These are phyloP conservation scores for Ferdinandea cuprea DNA, from an alignment of 2,888 invertebrate species.

Conservation along the genomic window DNA sequence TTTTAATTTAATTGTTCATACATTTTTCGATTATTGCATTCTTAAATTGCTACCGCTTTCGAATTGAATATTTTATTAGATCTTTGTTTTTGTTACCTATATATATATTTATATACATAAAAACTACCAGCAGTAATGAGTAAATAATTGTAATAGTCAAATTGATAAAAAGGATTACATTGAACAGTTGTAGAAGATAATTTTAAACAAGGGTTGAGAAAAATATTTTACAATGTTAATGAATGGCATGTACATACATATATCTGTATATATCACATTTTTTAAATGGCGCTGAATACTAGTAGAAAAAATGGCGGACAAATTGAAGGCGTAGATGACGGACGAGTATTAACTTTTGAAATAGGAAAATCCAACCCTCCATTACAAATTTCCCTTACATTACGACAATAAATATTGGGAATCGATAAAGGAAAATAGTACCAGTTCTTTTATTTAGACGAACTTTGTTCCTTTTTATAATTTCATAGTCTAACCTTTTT, in stretches of 20 bases:
- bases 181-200: not conserved
- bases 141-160: conserved; percentile 4
- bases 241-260: conserved; percentile 50
- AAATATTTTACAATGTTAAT: conserved; percentile 17
- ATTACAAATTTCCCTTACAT: too few relatives aligned
- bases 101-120: conserved; percentile 6
- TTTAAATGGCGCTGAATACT: conserved; percentile 52
- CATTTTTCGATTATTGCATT: not conserved
- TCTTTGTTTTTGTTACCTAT: not conserved
- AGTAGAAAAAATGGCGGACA: conserved; percentile 19
- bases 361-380: too few relatives aligned
- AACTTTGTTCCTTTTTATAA: too few relatives aligned
- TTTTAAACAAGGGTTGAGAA: not conserved
- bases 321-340: not conserved
- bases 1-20: not conserved
- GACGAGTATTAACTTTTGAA: too few relatives aligned
- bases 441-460: too few relatives aligned
- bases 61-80: conserved; percentile 2
- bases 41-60: not conserved
- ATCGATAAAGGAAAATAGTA: too few relatives aligned
- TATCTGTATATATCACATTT: conserved; percentile 64
- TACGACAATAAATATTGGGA: too few relatives aligned
- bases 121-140: too few relatives aligned
- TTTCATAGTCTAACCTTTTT: too few relatives aligned
- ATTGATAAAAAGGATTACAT: not conserved